Base-by-base conservation (phyloP, 2,113 vertebrate species). In the Hucho hucho region DNA sequence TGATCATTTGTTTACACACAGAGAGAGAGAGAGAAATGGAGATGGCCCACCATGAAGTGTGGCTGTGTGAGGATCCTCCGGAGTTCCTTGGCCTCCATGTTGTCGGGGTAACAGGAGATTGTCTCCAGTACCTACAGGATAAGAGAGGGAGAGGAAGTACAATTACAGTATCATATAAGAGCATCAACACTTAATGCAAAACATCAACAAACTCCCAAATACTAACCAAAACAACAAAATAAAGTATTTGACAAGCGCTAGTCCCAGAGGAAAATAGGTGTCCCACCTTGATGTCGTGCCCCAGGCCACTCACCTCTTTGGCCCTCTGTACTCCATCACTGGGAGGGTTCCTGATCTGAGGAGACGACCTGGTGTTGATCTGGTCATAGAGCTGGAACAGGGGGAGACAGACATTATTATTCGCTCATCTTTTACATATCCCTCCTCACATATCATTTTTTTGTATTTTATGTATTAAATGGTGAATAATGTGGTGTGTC, bases 251-350 rank as follows among this genome's bases (percentile, higher is more conserved):
- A 12, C 9, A 43, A 43, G 37, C 37, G 2, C 9, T 43, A 43
- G 26, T 26, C 24, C 22, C 24, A 65, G 25, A 65, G 11, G 37
- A 43, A 11, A 11, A 43, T 9, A 9, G 7, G 37, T 37, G 32
- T 32, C 32, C 32, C 32, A 32, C 32, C 32, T 32, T 32, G 6
- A 32, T 32, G 37, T 2, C 1, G 9, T 43, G 37, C 11, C 37
- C 28, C 7, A 43, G 37, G 65, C 13, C 66, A 70, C 84, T 95
- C 91, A 98, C 98, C 97, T 99, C 98, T 97, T 99, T 99, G 95
- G 98, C 98, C 96, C 97, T 94, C 93, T 98, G 97, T 85, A 99
- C 98, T 86, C 96, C 97, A 89, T 99, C 98, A 78, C 97, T 99
- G 0, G 96, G 95, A 87, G 97, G 96, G 92, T 99, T 99, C 89